Evolutionary conservation across 2,888 invertebrate species (phyloP), one percentile per base, ranked within the genome.

Genomic region (Nephrotoma flavescens): DNA sequence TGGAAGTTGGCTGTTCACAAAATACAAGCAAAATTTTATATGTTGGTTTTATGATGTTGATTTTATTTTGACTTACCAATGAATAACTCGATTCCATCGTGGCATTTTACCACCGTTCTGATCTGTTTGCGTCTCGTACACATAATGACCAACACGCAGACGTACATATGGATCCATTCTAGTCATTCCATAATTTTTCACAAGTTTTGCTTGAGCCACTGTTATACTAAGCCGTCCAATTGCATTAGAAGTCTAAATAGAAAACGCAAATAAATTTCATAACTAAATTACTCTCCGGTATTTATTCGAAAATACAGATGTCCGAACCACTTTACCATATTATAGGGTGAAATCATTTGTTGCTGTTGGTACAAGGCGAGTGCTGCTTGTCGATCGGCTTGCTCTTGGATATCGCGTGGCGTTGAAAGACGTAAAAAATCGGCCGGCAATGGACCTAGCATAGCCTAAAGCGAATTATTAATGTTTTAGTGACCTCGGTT

Each of bases 81-180:
- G 97, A 89, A 99, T 95, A 86, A 96, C 96, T 93, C 98, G 97
- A 92, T 98, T 98, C 99, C 99, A 99, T 88, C 96, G 93, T 4
- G 99, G 99, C 89, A 95, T 97, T 91, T 98, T 98, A 41, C 97
- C 97, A 45, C 98, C 99, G 92, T 97, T 98, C 87, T 96, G 95
- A 90, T 97, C 97, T 0, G 98, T 98, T 89, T 97, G 97, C 0
- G 98, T 99, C 92, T 99, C 99, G 92, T 98, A 98, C 87, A 98
- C 96, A 89, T 96, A 95, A 91, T 98, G 98, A 0, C 98, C 99
- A 41, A 99, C 95, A 88, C 98, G 94, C 87, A 99, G 92, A 87
- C 99, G 94, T 45, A 97, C 97, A 91, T 99, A 99, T 0, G 98
- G 98, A 92, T 99, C 98, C 98, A 98, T 99, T 87, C 97, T 94